phyloP scores from a whole-genome alignment of 2,113 vertebrate genomes.

The Forbesichthys papilliferus region DNA sequence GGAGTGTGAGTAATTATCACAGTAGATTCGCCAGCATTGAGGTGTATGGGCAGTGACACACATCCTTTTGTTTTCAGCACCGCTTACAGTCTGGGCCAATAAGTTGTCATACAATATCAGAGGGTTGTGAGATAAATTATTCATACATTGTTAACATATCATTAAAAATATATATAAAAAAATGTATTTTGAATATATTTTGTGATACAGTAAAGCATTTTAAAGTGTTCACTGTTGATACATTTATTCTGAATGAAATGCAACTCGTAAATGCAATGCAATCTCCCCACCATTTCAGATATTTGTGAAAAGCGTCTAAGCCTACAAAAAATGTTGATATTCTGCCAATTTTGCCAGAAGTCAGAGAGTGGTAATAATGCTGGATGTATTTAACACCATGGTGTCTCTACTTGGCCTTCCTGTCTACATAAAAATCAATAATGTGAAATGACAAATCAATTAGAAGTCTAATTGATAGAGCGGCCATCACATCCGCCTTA shows the following conservation, averaged over 20 bases:
- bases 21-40: slow-evolving; percentile 33
- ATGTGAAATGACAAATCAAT: slow-evolving; percentile 34
- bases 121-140: too few species aligned
- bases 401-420: too few species aligned
- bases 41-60: slow-evolving; percentile 45
- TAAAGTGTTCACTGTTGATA: too few species aligned
- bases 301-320: not conserved
- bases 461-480: slow-evolving; percentile 43
- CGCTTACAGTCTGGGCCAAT: not conserved
- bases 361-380: slow-evolving; percentile 9
- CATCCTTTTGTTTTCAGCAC: slow-evolving; percentile 24
- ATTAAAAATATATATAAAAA: too few species aligned
- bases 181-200: too few species aligned
- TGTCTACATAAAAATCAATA: slow-evolving; percentile 2
- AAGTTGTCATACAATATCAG: too few species aligned
- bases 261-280: not conserved
- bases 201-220: too few species aligned
- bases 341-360: not conserved
- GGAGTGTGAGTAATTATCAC: slow-evolving; percentile 61
- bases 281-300: slow-evolving; percentile 18
- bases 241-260: too few species aligned
- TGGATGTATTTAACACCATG: not conserved
- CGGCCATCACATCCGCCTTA: slow-evolving; percentile 10
- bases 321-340: slow-evolving; percentile 1
- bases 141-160: too few species aligned